Evolutionary conservation across 23 tunicate species (phyloP).

Genomic region (Styela plicata): DNA sequence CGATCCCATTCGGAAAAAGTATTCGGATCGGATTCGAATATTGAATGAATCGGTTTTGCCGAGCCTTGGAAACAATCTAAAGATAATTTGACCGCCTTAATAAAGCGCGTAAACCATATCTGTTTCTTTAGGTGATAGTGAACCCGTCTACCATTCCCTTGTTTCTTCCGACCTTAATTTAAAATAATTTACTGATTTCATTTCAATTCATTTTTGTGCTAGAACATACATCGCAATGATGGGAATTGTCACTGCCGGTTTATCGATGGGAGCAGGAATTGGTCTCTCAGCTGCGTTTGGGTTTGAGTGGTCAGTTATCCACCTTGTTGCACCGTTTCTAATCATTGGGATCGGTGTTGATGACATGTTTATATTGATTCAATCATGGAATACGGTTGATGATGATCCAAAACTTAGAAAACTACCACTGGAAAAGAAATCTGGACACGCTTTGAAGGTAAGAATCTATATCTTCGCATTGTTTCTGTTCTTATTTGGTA

Average conservation of each 20-base stretch:
- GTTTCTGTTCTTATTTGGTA: not conserved
- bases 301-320: constrained; percentile 12
- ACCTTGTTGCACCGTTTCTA: constrained; percentile 25
- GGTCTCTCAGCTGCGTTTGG: constrained; percentile 18
- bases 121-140: too few species aligned
- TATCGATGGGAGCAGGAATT: not conserved
- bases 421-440: not conserved
- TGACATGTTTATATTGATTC: constrained; percentile 30
- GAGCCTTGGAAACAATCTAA: too few species aligned
- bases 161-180: too few species aligned
- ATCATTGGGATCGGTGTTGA: constrained; percentile 23
- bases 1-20: too few species aligned
- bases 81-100: too few species aligned
- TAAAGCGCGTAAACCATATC: too few species aligned
- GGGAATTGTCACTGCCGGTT: not conserved
- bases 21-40: too few species aligned
- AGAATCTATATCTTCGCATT: not conserved
- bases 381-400: constrained; percentile 21
- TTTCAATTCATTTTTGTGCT: too few species aligned
- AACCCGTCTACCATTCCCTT: too few species aligned
- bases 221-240: constrained; percentile 16
- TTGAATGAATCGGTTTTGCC: too few species aligned
- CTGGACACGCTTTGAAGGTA: constrained; percentile 21
- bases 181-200: too few species aligned
- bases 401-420: constrained; percentile 1